phyloP scores from a whole-genome alignment of 2,113 vertebrate species.

The Arothron firmamentum region DNA sequence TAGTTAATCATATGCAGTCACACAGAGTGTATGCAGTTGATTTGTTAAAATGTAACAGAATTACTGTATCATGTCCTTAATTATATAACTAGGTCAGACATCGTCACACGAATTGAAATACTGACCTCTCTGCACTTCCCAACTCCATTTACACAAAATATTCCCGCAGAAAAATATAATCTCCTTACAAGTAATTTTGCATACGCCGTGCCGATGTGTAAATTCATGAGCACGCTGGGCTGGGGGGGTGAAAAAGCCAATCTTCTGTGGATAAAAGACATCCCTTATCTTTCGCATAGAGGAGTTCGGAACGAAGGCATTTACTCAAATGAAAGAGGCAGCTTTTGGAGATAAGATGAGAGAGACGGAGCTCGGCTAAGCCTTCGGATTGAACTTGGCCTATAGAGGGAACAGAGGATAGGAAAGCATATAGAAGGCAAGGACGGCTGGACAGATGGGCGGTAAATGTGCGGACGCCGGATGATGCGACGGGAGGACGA shows the following conservation, averaged over 20 bases:
- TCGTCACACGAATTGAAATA: too few species aligned
- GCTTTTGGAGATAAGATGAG: constrained; percentile 69
- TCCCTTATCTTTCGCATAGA: constrained; percentile 70
- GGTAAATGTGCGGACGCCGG: constrained; percentile 20
- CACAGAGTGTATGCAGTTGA: too few species aligned
- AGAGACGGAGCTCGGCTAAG: constrained; percentile 59
- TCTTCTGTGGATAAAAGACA: constrained; percentile 69
- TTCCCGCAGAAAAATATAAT: constrained; percentile 11
- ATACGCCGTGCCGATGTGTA: constrained; percentile 40
- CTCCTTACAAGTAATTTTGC: constrained; percentile 38
- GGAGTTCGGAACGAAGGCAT: constrained; percentile 69
- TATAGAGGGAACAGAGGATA: constrained; percentile 44
- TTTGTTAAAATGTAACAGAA: too few species aligned
- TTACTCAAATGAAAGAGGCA: constrained; percentile 71
- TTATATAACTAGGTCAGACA: too few species aligned
- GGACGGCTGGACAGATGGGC: constrained; percentile 1
- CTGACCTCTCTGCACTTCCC: not conserved
- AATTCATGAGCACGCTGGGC: constrained; percentile 43
- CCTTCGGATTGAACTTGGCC: constrained; percentile 61
- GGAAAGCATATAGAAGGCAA: constrained; percentile 10
- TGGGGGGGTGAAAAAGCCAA: constrained; percentile 13
- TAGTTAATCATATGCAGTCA: too few species aligned
- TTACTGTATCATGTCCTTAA: too few species aligned
- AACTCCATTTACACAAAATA: constrained; percentile 7
- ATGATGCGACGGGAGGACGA: constrained; percentile 13